Evolutionary conservation across 2,113 vertebrate genomes (phyloP).

Genomic region (Coptodon bakossiorum): DNA sequence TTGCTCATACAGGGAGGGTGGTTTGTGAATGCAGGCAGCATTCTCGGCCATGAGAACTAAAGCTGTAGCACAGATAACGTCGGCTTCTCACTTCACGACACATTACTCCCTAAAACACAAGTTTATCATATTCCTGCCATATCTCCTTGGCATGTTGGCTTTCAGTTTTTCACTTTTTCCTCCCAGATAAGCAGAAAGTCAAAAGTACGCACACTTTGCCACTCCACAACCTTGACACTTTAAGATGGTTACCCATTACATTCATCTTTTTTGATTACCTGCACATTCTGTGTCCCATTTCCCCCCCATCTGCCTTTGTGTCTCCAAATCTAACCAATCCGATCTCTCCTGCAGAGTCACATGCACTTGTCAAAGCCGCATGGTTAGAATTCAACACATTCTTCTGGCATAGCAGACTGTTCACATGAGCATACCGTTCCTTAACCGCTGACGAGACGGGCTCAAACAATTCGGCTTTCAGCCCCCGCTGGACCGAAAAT

Average conservation of each 20-base stretch:
- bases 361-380: constrained; percentile 71
- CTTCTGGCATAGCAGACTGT: constrained; percentile 63
- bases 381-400: constrained; percentile 78
- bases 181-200: background rate
- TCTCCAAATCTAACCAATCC: constrained; percentile 14
- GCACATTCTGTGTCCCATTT: background rate
- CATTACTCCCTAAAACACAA: constrained; percentile 15
- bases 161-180: background rate
- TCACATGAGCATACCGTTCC: constrained; percentile 63
- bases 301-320: background rate
- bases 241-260: background rate
- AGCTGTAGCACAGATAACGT: constrained; percentile 19
- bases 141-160: constrained; percentile 8
- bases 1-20: constrained; percentile 30
- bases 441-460: constrained; percentile 39
- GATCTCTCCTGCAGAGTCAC: constrained; percentile 57
- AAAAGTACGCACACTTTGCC: background rate
- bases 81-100: constrained; percentile 23
- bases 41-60: constrained; percentile 34
- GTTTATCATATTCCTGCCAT: constrained; percentile 34
- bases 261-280: constrained; percentile 4
- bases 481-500: background rate
- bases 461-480: constrained; percentile 57
- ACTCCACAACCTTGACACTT: constrained; percentile 8
- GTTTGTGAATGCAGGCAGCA: constrained; percentile 35